phyloP scores from a whole-genome alignment of 2,888 invertebrate genomes.

The Deilephila porcellus region DNA sequence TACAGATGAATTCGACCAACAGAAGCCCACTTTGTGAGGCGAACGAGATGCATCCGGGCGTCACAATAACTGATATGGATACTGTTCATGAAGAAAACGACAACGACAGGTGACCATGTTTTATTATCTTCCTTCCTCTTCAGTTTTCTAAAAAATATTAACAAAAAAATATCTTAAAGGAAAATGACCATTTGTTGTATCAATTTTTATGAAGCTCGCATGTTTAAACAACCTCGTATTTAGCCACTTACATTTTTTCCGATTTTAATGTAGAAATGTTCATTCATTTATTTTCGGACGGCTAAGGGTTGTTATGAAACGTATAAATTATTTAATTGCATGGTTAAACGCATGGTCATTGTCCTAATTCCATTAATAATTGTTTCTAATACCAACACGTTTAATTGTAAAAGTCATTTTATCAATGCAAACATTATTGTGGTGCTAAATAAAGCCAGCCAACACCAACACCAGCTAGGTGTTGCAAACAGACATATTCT shows the following conservation, averaged over 20 bases:
- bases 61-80: conserved; percentile 79
- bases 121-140: not conserved
- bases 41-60: conserved; percentile 67
- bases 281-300: too few relatives aligned
- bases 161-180: not conserved
- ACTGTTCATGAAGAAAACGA: conserved; percentile 81
- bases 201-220: too few relatives aligned
- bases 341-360: too few relatives aligned
- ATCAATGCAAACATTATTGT: not conserved
- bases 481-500: conserved; percentile 9
- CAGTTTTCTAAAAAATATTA: not conserved
- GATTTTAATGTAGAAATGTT: too few relatives aligned
- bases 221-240: too few relatives aligned
- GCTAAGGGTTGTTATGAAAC: too few relatives aligned
- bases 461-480: too few relatives aligned
- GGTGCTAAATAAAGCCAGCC: conserved; percentile 3
- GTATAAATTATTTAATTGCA: too few relatives aligned
- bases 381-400: not conserved
- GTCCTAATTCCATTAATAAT: not conserved
- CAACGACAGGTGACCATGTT: conserved; percentile 68
- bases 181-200: too few relatives aligned
- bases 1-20: conserved; percentile 74
- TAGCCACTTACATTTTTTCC: too few relatives aligned
- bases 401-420: not conserved
- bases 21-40: conserved; percentile 66